These are phyloP conservation scores for Geotrupes spiniger DNA, from an alignment of 2,888 invertebrate genomes.

Conservation along the genomic window DNA sequence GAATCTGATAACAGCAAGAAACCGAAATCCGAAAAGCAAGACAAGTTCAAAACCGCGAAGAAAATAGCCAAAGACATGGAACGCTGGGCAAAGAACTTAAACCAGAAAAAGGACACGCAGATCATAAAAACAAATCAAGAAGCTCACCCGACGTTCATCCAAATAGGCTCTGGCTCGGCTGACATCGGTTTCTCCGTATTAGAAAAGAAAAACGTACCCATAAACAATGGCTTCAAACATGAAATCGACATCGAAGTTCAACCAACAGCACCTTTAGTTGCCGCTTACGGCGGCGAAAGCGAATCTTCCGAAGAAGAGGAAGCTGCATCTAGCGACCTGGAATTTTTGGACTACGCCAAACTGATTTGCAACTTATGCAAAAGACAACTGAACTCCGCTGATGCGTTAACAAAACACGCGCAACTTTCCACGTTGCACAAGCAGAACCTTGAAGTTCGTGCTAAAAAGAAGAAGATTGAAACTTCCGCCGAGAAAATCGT, in stretches of 20 bases:
- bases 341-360: slow-evolving; percentile 84
- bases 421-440: slow-evolving; percentile 93
- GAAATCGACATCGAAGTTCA: slow-evolving; percentile 44
- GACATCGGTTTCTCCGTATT: slow-evolving; percentile 92
- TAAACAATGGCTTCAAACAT: slow-evolving; percentile 44
- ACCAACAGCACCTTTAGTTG: slow-evolving; percentile 58
- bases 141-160: slow-evolving; percentile 24
- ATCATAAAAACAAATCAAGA: slow-evolving; percentile 32
- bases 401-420: slow-evolving; percentile 86
- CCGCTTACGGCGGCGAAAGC: slow-evolving; percentile 76
- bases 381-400: slow-evolving; percentile 86
- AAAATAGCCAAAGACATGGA: slow-evolving; percentile 96
- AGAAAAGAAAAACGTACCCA: slow-evolving; percentile 64
- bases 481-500: slow-evolving; percentile 37
- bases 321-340: slow-evolving; percentile 62
- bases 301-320: slow-evolving; percentile 57
- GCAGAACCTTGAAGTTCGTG: slow-evolving; percentile 66
- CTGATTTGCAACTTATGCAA: slow-evolving; percentile 94
- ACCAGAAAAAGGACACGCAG: slow-evolving; percentile 85
- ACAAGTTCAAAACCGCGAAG: slow-evolving; percentile 95
- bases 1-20: slow-evolving; percentile 56
- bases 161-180: slow-evolving; percentile 68
- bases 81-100: slow-evolving; percentile 94
- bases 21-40: slow-evolving; percentile 73
- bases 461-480: slow-evolving; percentile 34